Conservation (phyloP, 2,113 vertebrate species). For the Thryonomys swinderianus region DNA sequence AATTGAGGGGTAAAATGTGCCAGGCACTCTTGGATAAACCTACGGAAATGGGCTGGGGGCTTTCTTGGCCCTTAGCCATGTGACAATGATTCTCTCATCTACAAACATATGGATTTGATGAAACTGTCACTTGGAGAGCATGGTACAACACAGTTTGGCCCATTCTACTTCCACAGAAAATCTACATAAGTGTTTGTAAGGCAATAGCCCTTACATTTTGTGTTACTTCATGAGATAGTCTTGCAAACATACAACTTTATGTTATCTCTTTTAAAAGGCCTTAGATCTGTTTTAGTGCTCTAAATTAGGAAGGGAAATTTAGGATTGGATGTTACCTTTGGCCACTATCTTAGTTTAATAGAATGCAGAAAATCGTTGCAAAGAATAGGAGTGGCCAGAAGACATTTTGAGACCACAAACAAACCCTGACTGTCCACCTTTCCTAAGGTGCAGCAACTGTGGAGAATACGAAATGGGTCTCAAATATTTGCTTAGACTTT, state of each 20-base stretch:
- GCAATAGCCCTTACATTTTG: neutral
- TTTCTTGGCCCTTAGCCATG: conserved; percentile 66
- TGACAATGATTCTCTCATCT: conserved; percentile 66
- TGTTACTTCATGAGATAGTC: conserved; percentile 12
- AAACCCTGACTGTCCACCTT: neutral
- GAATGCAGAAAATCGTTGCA: neutral
- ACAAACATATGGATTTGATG: conserved; percentile 72
- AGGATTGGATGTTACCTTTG: neutral
- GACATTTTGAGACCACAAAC: neutral
- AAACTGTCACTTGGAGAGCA: conserved; percentile 64
- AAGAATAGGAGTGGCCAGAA: neutral
- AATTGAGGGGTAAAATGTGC: conserved; percentile 66
- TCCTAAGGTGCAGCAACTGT: neutral
- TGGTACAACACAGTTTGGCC: neutral
- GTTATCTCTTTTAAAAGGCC: neutral
- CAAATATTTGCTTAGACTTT: neutral
- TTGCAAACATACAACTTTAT: neutral
- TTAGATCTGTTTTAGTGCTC: neutral
- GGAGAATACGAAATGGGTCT: neutral
- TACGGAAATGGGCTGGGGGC: conserved; percentile 21
- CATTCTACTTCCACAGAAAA: conserved; percentile 53
- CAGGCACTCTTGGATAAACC: conserved; percentile 64
- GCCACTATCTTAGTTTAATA: conserved; percentile 20
- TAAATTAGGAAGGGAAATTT: conserved; percentile 18
- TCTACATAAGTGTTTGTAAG: conserved; percentile 36